phyloP scores from a whole-genome alignment of 35 echinoderm and acorn worm genomes.

The Lytechinus variegatus region DNA sequence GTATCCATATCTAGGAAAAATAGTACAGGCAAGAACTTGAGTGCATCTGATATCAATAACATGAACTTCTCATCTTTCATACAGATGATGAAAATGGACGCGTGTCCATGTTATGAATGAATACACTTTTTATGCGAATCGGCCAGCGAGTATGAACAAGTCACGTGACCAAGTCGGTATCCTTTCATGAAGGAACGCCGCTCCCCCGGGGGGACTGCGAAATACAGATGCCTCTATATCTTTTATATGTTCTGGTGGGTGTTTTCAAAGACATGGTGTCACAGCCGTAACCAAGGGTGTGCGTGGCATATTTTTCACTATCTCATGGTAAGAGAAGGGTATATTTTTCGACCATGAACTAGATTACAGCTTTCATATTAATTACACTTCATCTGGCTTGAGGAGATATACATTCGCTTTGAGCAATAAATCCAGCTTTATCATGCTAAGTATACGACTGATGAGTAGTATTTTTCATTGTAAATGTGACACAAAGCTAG shows the following conservation, averaged over 20 bases:
- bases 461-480: too few relatives aligned
- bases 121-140: background rate
- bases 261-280: background rate
- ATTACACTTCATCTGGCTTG: background rate
- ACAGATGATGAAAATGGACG: background rate
- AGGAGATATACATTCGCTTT: background rate
- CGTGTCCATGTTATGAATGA: background rate
- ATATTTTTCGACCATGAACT: background rate
- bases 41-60: too few relatives aligned
- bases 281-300: background rate
- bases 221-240: background rate
- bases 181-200: background rate
- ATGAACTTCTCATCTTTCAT: background rate
- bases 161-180: background rate
- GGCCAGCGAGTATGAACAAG: background rate
- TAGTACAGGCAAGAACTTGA: too few relatives aligned
- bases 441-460: too few relatives aligned
- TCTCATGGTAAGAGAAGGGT: background rate
- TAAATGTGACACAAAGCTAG: too few relatives aligned
- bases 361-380: background rate
- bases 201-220: background rate
- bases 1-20: too few relatives aligned
- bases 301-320: background rate
- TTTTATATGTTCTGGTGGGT: background rate
- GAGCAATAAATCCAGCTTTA: too few relatives aligned